Evolutionary conservation across 1,140 invertebrate genomes (phyloP).

Genomic region (Ceratitis capitata): DNA sequence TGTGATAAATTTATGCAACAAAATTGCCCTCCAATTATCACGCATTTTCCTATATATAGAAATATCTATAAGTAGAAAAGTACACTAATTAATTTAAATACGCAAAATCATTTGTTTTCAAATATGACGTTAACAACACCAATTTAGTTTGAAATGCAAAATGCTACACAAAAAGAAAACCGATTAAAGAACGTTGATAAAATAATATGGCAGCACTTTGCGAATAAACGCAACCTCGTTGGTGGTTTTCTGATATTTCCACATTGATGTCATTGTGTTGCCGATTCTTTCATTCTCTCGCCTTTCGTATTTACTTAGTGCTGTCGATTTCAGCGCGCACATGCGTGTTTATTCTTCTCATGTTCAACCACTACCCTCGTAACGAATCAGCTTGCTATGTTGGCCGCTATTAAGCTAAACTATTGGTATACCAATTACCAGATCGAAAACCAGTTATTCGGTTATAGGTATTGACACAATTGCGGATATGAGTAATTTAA

Average conservation of each 20-base stretch:
- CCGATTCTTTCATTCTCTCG: not conserved
- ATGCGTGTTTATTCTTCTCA: not conserved
- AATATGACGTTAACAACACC: no score
- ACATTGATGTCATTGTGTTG: not conserved
- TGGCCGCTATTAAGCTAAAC: not conserved
- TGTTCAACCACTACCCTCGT: not conserved
- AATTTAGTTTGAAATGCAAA: no score
- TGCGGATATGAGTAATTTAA: not conserved
- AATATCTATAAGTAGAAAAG: no score
- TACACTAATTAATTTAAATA: no score
- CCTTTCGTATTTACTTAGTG: not conserved
- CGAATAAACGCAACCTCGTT: not conserved
- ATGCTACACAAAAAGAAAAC: no score
- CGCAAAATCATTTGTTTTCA: no score
- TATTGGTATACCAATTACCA: not conserved
- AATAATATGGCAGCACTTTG: not conserved
- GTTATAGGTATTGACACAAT: not conserved
- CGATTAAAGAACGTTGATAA: not conserved
- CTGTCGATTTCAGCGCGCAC: not conserved
- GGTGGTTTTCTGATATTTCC: constrained; percentile 11
- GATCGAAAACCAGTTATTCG: not conserved
- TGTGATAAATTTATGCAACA: no score
- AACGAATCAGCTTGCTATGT: not conserved
- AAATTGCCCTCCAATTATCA: no score
- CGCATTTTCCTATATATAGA: no score